Percentiles rank a stretch among this genome's conserved stretches.
phyloP scores from a whole-genome alignment of 2,888 invertebrate genomes.

The Odontocolon sp. region DNA sequence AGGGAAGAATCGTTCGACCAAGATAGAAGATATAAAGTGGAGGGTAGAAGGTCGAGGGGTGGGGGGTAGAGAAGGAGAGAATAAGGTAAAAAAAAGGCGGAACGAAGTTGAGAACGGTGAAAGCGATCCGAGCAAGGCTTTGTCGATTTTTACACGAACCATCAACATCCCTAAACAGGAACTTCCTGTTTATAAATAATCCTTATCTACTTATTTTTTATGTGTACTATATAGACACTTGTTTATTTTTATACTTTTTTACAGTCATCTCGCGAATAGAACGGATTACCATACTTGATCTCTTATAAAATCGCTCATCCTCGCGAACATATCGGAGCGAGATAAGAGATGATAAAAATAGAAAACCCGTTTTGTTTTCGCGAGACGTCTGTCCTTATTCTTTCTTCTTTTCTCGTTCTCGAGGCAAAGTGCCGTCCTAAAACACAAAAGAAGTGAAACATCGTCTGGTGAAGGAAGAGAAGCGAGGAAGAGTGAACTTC shows the following conservation, averaged over 20 bases:
- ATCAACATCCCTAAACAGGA: slow-evolving; percentile 55
- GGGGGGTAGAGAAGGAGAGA: too few relatives aligned
- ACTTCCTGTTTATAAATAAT: slow-evolving; percentile 60
- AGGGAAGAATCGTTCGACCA: background rate
- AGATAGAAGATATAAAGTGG: background rate
- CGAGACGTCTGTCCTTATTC: slow-evolving; percentile 14
- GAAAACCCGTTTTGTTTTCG: slow-evolving; percentile 26
- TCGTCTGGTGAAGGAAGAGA: slow-evolving; percentile 23
- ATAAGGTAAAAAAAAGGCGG: background rate
- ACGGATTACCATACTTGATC: background rate
- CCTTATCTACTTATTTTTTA: too few relatives aligned
- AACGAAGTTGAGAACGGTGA: background rate
- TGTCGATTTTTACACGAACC: slow-evolving; percentile 62
- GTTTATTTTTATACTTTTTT: background rate
- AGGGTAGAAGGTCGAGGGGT: too few relatives aligned
- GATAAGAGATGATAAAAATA: slow-evolving; percentile 34
- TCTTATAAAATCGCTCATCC: slow-evolving; percentile 28
- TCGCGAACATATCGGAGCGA: background rate
- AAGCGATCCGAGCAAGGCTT: slow-evolving; percentile 28
- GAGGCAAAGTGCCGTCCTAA: slow-evolving; percentile 32
- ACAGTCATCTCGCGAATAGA: too few relatives aligned
- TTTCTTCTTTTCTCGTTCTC: slow-evolving; percentile 13
- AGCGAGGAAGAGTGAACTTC: slow-evolving; percentile 16
- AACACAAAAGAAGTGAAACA: slow-evolving; percentile 43
- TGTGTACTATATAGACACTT: too few relatives aligned